phyloP scores from a whole-genome alignment of 2,113 vertebrate species.

The Percina caprodes region DNA sequence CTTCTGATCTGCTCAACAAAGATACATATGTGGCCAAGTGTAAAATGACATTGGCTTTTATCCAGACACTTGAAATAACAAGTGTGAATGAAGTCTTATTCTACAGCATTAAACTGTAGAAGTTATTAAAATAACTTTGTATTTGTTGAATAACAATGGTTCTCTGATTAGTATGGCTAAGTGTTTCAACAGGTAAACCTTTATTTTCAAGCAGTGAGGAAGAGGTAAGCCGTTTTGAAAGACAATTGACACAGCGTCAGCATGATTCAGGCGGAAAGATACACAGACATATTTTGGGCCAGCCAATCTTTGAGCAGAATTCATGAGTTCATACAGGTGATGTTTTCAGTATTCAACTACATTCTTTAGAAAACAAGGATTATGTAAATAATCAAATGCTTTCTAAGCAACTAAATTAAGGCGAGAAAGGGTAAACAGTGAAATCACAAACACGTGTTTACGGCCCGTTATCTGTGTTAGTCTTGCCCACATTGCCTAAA shows the following conservation, averaged over 20 bases:
- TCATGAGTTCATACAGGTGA: slow-evolving; percentile 23
- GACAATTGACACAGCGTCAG: slow-evolving; percentile 31
- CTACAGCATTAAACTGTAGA: background rate
- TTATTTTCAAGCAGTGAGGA: slow-evolving; percentile 22
- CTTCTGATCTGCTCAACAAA: background rate
- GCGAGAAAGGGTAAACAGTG: slow-evolving; percentile 19
- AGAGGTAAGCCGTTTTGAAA: slow-evolving; percentile 26
- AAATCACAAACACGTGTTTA: slow-evolving; percentile 13
- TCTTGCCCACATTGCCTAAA: slow-evolving; percentile 5
- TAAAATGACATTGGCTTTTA: slow-evolving; percentile 9
- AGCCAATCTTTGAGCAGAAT: slow-evolving; percentile 2
- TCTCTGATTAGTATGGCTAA: slow-evolving; percentile 1
- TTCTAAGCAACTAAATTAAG: slow-evolving; percentile 2
- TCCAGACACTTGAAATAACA: slow-evolving; percentile 1
- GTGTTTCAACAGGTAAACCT: slow-evolving; percentile 12
- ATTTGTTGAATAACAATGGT: background rate
- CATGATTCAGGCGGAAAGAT: slow-evolving; percentile 25
- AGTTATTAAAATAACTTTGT: background rate
- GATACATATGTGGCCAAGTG: background rate
- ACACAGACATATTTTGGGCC: slow-evolving; percentile 9
- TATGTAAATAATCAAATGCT: slow-evolving; percentile 28
- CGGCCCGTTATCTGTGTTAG: slow-evolving; percentile 7
- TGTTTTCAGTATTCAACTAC: background rate
- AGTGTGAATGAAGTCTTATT: background rate
- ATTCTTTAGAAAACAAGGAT: slow-evolving; percentile 11